phyloP scores from a whole-genome alignment of 30 jellyfish, hydroid and myxozoan genomes.

The Catostylus mosaicus region DNA sequence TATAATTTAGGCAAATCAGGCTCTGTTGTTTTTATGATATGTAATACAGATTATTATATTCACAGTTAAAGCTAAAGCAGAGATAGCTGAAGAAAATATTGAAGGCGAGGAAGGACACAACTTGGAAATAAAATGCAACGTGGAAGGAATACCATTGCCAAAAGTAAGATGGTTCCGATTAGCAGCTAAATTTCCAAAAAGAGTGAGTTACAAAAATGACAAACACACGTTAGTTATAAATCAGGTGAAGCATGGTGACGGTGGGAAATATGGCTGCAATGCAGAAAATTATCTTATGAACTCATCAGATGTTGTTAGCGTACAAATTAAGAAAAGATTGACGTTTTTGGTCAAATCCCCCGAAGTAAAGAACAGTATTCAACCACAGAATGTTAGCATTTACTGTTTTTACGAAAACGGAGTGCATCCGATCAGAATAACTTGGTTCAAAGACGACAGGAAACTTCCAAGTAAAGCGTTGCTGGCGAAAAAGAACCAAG shows the following conservation, averaged over 20 bases:
- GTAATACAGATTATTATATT: background rate
- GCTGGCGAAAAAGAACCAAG: background rate
- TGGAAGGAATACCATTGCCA: constrained; percentile 30
- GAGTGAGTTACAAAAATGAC: background rate
- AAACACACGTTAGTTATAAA: background rate
- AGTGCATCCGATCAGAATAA: constrained; percentile 1
- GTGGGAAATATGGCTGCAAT: constrained; percentile 36
- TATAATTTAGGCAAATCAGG: too few relatives aligned
- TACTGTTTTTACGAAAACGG: constrained; percentile 29
- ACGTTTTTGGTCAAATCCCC: constrained; percentile 20
- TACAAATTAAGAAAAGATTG: constrained; percentile 7
- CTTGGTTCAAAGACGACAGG: constrained; percentile 27
- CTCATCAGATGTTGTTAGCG: background rate
- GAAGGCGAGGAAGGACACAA: constrained; percentile 43
- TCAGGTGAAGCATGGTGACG: background rate
- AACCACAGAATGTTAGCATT: background rate
- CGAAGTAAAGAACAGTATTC: background rate
- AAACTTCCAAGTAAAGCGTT: background rate
- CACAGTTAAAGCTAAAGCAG: constrained; percentile 50
- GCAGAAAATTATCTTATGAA: constrained; percentile 29
- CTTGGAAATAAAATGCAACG: constrained; percentile 21
- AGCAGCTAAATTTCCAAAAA: background rate
- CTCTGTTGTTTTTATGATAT: background rate
- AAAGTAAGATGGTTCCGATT: constrained; percentile 1
- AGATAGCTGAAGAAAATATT: background rate